Percentiles rank a stretch among this genome's conserved stretches.
These are phyloP conservation scores for Chrysochloris asiatica DNA, from an alignment of 2,113 vertebrate species.

Conservation along the genomic window DNA sequence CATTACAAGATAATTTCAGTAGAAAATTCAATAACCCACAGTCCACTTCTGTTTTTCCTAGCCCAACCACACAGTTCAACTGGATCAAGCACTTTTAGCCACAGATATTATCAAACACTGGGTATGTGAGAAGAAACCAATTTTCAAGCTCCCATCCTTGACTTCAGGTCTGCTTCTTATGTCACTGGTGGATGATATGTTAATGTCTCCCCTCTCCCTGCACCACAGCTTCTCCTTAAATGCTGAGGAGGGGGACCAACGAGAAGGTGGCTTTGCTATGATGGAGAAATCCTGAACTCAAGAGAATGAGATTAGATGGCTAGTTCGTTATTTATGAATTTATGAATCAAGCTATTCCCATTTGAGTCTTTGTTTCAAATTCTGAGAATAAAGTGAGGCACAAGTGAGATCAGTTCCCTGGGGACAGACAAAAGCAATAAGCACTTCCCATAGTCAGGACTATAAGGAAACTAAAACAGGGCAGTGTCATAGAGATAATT, in stretches of 20 bases:
- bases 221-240: not conserved
- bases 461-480: not conserved
- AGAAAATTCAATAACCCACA: not conserved
- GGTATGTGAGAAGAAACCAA: not conserved
- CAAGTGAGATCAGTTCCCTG: not conserved
- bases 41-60: not conserved
- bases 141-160: not conserved
- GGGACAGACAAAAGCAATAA: not conserved
- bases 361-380: not conserved
- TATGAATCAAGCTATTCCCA: not conserved
- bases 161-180: not conserved
- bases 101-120: not conserved
- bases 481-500: too few species aligned
- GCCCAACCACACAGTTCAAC: not conserved
- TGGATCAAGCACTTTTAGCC: not conserved
- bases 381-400: not conserved
- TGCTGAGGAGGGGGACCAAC: not conserved
- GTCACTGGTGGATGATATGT: not conserved
- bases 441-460: not conserved
- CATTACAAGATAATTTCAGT: not conserved
- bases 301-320: accelerated
- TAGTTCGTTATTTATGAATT: not conserved
- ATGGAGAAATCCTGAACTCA: not conserved
- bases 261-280: not conserved
- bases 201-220: not conserved